Conservation (phyloP, 2,797 vertebrate genomes). For the Brachyrhaphis roseni region DNA sequence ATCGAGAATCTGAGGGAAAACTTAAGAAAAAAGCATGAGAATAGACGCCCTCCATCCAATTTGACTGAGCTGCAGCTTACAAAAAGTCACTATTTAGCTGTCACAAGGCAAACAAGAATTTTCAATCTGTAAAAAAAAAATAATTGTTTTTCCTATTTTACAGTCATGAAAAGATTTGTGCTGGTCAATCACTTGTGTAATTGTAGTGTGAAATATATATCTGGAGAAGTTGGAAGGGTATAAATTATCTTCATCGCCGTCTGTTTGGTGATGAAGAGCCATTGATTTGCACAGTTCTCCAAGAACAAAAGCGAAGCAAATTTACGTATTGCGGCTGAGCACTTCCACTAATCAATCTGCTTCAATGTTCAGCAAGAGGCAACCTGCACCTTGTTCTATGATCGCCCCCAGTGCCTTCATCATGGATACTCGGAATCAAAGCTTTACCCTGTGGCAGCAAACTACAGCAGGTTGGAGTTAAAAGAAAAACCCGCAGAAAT, state of each 20-base stretch:
- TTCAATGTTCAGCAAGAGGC: neutral
- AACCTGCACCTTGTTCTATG: neutral
- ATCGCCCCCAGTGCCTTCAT: neutral
- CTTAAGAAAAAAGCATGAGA: too few relatives aligned
- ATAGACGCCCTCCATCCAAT: neutral
- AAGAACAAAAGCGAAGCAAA: neutral
- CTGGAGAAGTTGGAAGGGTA: neutral
- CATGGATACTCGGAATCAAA: conserved; percentile 1
- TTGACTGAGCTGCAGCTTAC: neutral
- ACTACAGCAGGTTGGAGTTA: neutral
- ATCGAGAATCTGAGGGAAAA: neutral
- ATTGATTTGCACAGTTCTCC: neutral
- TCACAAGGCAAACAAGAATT: too few relatives aligned
- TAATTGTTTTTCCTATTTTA: neutral
- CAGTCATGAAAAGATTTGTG: neutral
- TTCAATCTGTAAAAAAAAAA: neutral
- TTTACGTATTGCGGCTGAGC: too few relatives aligned
- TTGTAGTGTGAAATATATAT: neutral
- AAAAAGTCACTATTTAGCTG: too few relatives aligned
- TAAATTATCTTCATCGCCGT: neutral
- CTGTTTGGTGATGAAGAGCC: neutral
- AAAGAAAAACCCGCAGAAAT: conserved; percentile 16
- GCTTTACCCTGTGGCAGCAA: conserved; percentile 1
- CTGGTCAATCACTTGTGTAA: neutral
- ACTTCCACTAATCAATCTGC: neutral